Conservation (phyloP, 2,888 invertebrate genomes). For the Diabrotica balteata region DNA sequence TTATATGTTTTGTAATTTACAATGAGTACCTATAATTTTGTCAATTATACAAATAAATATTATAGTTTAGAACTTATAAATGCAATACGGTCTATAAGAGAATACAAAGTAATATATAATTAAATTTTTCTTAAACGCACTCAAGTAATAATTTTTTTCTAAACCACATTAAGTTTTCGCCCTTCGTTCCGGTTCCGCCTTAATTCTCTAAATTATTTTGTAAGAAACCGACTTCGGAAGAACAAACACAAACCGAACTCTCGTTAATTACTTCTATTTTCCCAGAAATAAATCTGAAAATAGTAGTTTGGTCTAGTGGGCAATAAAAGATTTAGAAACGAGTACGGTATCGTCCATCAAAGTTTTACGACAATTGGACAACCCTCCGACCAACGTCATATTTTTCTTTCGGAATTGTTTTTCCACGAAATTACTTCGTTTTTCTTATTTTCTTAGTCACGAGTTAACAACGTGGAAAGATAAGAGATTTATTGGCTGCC, state of each 20-base stretch:
- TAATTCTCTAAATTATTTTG: no score
- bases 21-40: no score
- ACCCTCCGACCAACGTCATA: slow-evolving; percentile 47
- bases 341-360: slow-evolving; percentile 48
- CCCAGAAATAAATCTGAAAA: slow-evolving; percentile 34
- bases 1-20: no score
- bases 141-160: no score
- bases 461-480: slow-evolving; percentile 24
- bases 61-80: no score
- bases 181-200: no score
- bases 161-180: no score
- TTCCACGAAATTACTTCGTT: slow-evolving; percentile 43
- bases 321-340: slow-evolving; percentile 50
- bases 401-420: slow-evolving; percentile 48
- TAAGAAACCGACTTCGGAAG: neutral
- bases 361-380: slow-evolving; percentile 52
- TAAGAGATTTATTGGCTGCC: slow-evolving; percentile 6
- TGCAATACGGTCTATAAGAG: no score
- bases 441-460: slow-evolving; percentile 27
- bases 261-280: slow-evolving; percentile 6
- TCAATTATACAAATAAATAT: no score
- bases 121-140: no score
- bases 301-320: slow-evolving; percentile 44
- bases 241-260: neutral
- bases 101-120: no score